These are phyloP conservation scores for Subacronicta megacephala DNA, from an alignment of 2,888 invertebrate species.

Conservation along the genomic window DNA sequence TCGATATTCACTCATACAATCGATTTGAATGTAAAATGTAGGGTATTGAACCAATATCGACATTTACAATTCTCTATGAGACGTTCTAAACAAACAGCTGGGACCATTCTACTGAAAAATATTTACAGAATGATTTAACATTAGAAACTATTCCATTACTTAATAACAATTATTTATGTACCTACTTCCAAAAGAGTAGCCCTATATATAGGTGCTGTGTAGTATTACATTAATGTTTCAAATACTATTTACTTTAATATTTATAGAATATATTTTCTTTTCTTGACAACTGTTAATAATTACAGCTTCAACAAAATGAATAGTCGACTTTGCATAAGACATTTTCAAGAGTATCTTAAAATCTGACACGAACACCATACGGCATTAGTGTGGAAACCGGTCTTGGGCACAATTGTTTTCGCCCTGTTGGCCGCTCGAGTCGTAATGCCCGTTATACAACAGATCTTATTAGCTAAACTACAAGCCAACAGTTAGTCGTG, in stretches of 20 bases:
- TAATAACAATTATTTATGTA: too few species aligned
- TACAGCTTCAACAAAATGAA: constrained; percentile 5
- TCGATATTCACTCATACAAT: constrained; percentile 53
- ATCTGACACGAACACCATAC: constrained; percentile 46
- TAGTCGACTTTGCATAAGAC: constrained; percentile 12
- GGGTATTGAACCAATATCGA: constrained; percentile 66
- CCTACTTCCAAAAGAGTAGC: too few species aligned
- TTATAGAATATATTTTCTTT: too few species aligned
- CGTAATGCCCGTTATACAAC: constrained; percentile 81
- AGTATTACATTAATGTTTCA: background rate
- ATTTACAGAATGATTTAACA: constrained; percentile 23
- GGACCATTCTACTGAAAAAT: constrained; percentile 35
- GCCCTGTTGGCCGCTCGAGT: constrained; percentile 69
- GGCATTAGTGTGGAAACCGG: constrained; percentile 68
- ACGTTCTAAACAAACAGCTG: constrained; percentile 58
- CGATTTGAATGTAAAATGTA: constrained; percentile 66
- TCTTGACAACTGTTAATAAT: background rate
- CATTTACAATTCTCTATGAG: constrained; percentile 60
- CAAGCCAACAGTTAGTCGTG: constrained; percentile 57
- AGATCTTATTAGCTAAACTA: constrained; percentile 80
- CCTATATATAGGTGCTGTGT: too few species aligned
- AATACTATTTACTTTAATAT: background rate
- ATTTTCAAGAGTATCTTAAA: constrained; percentile 32
- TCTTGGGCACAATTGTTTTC: constrained; percentile 78
- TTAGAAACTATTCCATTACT: constrained; percentile 25